A percentile compares a stretch with the other conserved stretches of the same genome.
Conservation (phyloP, 2,797 vertebrate species). For the Halcyon leucocephala region DNA sequence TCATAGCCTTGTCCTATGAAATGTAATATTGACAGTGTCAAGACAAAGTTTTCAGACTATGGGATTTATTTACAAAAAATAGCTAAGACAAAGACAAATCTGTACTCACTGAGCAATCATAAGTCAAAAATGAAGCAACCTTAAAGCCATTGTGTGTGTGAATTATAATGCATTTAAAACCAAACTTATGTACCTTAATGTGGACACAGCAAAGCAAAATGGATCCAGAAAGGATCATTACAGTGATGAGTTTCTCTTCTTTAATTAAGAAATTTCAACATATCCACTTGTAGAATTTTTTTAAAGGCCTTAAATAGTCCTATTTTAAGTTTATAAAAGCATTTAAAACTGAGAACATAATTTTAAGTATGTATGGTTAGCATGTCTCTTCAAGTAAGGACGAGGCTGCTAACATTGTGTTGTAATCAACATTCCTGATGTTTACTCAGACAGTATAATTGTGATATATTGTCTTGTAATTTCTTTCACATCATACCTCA, state of each 20-base stretch:
- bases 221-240: background rate
- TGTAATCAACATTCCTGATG: constrained; percentile 17
- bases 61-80: background rate
- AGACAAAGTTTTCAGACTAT: background rate
- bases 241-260: background rate
- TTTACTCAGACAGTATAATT: constrained; percentile 23
- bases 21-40: background rate
- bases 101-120: background rate
- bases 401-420: background rate
- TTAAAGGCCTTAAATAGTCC: background rate
- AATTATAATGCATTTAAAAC: background rate
- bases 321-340: background rate
- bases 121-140: background rate
- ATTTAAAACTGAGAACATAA: background rate
- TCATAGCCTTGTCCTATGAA: background rate
- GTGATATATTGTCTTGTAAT: constrained; percentile 42
- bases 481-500: constrained; percentile 1
- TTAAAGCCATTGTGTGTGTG: background rate
- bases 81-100: background rate
- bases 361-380: background rate
- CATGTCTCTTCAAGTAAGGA: background rate
- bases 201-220: background rate
- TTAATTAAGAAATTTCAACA: background rate
- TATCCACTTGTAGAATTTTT: background rate
- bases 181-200: background rate